phyloP scores from a whole-genome alignment of 2,888 invertebrate genomes.

The Graphium colonna region DNA sequence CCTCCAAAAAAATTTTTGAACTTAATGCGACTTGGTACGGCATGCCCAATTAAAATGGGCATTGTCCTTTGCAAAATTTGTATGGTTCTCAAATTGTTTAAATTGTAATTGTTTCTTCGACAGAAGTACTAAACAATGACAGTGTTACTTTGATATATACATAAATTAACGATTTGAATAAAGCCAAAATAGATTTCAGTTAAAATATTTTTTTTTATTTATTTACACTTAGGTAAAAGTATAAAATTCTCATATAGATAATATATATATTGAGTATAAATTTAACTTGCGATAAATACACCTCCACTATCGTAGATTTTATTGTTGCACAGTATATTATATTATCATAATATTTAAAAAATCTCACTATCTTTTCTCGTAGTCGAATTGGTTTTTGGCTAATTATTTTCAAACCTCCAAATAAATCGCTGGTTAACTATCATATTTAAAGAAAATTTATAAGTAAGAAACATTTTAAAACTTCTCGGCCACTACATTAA shows the following conservation, averaged over 20 bases:
- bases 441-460: constrained; percentile 3
- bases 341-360: constrained; percentile 40
- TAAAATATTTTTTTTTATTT: constrained; percentile 4
- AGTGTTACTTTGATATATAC: no score
- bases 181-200: background rate
- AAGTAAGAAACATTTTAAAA: background rate
- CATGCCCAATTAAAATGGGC: no score
- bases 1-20: no score
- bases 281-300: constrained; percentile 55
- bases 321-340: constrained; percentile 24
- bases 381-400: constrained; percentile 26
- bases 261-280: constrained; percentile 46
- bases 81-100: no score
- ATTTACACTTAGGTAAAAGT: constrained; percentile 28
- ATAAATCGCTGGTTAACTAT: constrained; percentile 4
- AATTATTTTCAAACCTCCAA: constrained; percentile 9
- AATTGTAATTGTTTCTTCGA: no score
- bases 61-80: no score
- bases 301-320: constrained; percentile 28
- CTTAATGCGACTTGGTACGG: no score
- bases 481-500: no score
- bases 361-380: constrained; percentile 61
- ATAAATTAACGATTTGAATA: background rate
- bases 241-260: constrained; percentile 42
- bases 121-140: no score